A percentile compares a stretch with the other conserved stretches of the same genome.
phyloP scores from a whole-genome alignment of 2,113 vertebrate species.

The Dunckerocampus dactyliophorus region DNA sequence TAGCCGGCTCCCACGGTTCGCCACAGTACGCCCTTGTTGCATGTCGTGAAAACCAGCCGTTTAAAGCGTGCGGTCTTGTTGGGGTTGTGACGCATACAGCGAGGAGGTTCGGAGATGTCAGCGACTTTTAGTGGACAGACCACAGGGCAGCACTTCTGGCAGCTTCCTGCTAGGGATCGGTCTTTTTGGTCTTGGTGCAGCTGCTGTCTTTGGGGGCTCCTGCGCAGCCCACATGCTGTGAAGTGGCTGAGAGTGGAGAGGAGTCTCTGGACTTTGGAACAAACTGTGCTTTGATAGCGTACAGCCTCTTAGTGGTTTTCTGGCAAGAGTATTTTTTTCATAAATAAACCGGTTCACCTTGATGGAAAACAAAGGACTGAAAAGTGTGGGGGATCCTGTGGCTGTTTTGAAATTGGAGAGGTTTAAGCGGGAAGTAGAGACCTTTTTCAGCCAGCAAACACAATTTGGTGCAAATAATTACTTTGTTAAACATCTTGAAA shows the following conservation, averaged over 20 bases:
- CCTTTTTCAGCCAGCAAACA: too few species aligned
- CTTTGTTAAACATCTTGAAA: too few species aligned
- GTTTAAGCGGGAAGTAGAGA: background rate
- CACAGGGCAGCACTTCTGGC: constrained; percentile 13
- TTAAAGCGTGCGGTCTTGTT: constrained; percentile 37
- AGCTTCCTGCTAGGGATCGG: constrained; percentile 29
- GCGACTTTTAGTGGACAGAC: constrained; percentile 16
- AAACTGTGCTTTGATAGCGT: constrained; percentile 15
- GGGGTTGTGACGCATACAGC: constrained; percentile 27
- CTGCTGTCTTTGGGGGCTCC: constrained; percentile 33
- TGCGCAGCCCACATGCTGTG: constrained; percentile 29
- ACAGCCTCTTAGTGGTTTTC: constrained; percentile 2
- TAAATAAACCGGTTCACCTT: constrained; percentile 14
- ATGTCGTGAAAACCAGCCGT: constrained; percentile 37
- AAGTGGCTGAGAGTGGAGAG: constrained; percentile 20
- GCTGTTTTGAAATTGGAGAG: constrained; percentile 24
- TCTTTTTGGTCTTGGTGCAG: constrained; percentile 31
- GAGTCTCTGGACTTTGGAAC: constrained; percentile 18
- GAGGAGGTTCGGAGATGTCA: constrained; percentile 19
- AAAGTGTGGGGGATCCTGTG: constrained; percentile 1
- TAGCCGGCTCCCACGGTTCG: constrained; percentile 15
- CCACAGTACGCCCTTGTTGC: constrained; percentile 35
- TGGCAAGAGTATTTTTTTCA: constrained; percentile 11
- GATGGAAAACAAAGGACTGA: constrained; percentile 2
- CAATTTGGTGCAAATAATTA: too few species aligned